These are phyloP conservation scores for Emys orbicularis DNA, from an alignment of 2,797 vertebrate species.

Conservation along the genomic window DNA sequence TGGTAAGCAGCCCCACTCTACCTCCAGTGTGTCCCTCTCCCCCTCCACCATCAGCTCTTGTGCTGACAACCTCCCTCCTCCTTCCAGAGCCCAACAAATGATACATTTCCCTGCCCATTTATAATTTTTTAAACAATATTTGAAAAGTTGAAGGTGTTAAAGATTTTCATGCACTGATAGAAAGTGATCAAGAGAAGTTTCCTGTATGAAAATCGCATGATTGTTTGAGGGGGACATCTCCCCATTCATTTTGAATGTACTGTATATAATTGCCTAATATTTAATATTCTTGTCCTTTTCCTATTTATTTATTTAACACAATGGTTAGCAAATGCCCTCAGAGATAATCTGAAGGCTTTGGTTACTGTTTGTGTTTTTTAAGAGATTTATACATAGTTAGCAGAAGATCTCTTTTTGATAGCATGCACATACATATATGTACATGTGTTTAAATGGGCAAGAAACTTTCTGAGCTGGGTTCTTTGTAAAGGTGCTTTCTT, in stretches of 20 bases:
- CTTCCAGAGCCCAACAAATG: background rate
- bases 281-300: background rate
- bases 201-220: background rate
- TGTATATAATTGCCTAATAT: accelerated
- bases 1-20: constrained; percentile 86
- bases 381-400: background rate
- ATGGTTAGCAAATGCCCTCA: background rate
- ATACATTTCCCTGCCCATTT: background rate
- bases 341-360: background rate
- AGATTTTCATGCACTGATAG: too few species aligned
- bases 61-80: background rate
- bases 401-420: background rate
- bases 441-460: background rate
- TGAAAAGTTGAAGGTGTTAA: background rate
- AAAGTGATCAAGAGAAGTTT: too few species aligned
- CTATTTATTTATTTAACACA: background rate
- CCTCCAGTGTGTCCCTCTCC: background rate
- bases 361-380: too few species aligned
- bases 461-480: background rate
- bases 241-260: background rate
- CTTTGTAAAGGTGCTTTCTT: constrained; percentile 54
- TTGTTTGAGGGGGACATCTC: background rate
- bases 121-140: background rate
- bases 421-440: background rate
- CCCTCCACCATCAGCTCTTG: background rate